Evolutionary conservation across 2,113 vertebrate species (phyloP).

Genomic region (Propithecus coquereli): DNA sequence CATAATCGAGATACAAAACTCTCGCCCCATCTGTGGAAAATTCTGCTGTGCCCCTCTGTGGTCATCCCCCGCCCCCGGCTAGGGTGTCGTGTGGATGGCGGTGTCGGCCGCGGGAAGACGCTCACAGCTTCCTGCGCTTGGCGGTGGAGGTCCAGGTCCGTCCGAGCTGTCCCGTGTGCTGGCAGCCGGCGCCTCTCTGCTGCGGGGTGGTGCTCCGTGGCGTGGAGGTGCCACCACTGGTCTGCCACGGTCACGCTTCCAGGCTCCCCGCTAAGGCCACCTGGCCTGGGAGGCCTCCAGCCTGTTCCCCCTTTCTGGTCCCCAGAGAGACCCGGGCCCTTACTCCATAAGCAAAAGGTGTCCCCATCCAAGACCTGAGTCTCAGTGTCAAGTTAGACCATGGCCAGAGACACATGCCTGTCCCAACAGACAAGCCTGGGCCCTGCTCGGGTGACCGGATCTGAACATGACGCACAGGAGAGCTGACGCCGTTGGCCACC

Average conservation of each 20-base stretch:
- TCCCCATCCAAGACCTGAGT: not conserved
- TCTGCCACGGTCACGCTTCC: accelerated
- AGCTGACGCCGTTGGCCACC: not conserved
- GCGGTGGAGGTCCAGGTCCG: not conserved
- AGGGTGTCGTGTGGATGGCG: not conserved
- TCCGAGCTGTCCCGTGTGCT: accelerated
- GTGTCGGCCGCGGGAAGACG: accelerated
- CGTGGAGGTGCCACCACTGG: accelerated
- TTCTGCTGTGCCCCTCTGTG: accelerated
- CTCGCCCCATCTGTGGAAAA: accelerated
- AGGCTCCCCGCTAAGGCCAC: not conserved
- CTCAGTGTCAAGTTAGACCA: not conserved
- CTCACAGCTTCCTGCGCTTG: not conserved
- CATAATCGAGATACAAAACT: not conserved
- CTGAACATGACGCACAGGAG: slow-evolving; percentile 45
- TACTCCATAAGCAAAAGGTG: not conserved
- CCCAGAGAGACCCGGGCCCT: accelerated
- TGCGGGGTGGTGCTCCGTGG: accelerated
- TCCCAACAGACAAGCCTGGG: slow-evolving; percentile 1
- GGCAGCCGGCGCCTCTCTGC: not conserved
- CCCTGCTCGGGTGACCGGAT: slow-evolving; percentile 44
- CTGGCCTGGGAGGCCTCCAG: not conserved
- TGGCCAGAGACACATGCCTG: not conserved
- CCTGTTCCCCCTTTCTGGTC: too few relatives aligned
- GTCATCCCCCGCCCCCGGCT: not conserved